Base-by-base conservation (phyloP, 2,113 vertebrate genomes). In the Peromyscus californicus region DNA sequence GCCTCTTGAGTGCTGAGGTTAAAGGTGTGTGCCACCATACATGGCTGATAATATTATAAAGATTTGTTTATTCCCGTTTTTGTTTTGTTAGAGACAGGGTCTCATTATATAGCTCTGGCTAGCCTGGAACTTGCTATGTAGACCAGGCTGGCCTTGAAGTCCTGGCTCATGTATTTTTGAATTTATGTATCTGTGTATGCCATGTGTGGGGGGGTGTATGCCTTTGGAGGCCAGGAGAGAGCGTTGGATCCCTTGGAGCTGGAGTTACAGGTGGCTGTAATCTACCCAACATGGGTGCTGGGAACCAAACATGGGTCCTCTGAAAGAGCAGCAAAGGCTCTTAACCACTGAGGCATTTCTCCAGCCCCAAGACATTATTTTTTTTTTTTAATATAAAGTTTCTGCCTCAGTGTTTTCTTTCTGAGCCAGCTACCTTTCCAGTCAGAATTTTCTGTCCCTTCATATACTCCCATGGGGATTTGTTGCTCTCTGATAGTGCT, bases 301-400 rank as follows among this genome's bases (percentile, higher is more conserved):
- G 6, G 22, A 61, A 39, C 21, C 36, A 10, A 61, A 8, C 21
- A 24, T 21, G 15, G 36, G 57, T 72, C 12, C 33, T 57, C 48
- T 57, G 22, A n/a, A 88, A 72, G 21, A 54, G 21, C 45, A 57
- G 8, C 36, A 70, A 33, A 17, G 36, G 42, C 3, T 48, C 48
- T 72, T 39, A n/a, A 10, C 11, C 33, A 51, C 45, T n/a, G 48
- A 29, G 33, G 45, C 36, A 19, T 57, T 26, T 72, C 33, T 89
- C 22, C 13, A 72, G 36, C 86, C 33, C 61, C 2, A 7, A 70
- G 29, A 54, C 7, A n/a, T 2, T 70, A 36, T 51, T n/a, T n/a
- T n/a, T n/a, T n/a, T 48, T 48, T 45, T 94, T 94, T 91, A 16
- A 75, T 94, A 51, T 87, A 57, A 83, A 33, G 17, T 24, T 90